Base-by-base conservation (phyloP, 2,113 vertebrate genomes). In the Smithornis capensis region DNA sequence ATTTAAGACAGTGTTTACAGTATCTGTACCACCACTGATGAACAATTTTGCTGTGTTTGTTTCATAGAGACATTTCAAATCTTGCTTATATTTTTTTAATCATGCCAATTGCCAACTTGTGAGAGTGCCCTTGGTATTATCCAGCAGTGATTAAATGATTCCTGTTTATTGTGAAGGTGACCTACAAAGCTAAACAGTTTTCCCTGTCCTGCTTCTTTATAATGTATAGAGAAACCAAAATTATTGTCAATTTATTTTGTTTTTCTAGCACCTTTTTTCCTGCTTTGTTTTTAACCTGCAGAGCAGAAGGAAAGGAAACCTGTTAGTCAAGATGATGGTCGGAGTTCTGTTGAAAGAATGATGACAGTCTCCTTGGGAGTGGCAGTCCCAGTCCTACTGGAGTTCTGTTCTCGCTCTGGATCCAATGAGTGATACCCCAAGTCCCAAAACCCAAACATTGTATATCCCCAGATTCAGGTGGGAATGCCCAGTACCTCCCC, bases 21-120 rank as follows among this genome's bases (percentile, higher is more conserved):
- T 25, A 8, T 65, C 35, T 83, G 0, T 76, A 76, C 31, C 4
- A 19, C 65, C 53, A 63, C 29, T 37, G 44, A 76, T 75, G 56
- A 92, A 75, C 44, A 81, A 44, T 91, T 94, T 89, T 89, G 8
- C 14, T 88, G 57, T 91, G 27, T 84, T 95, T 95, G 29, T 87
- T 83, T 84, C 77, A 89, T 50, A 70, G 60, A 89, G 29, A 55
- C 73, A 49, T 40, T 53, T 65, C 31, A 94, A 95, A 57, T 84
- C 60, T 67, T 49, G 29, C 64, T 87, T 35, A 19, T 80, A 52
- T 90, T 92, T 94, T 85, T 91, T 89, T 63, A 75, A 74, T 89
- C 29, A 40, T 87, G 87, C 60, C 38, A 82, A 4, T 47, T 81
- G 33, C 62, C 74, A 79, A 3, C 29, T 21, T 50, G 44, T 71